Conservation (phyloP, 53 echinoderm and acorn worm genomes). For the Hippasteria phrygiana region DNA sequence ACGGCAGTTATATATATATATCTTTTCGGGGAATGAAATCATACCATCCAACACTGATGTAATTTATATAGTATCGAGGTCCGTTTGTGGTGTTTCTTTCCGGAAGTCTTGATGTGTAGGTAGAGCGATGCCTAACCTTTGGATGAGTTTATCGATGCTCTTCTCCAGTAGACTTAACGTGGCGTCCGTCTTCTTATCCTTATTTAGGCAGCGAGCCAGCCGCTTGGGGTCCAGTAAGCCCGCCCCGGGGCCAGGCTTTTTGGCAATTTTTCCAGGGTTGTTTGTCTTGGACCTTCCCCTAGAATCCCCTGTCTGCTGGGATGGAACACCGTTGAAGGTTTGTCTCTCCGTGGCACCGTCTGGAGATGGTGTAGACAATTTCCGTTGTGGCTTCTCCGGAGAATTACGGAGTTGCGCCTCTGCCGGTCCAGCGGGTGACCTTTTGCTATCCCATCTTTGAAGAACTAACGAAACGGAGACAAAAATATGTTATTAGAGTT, state of each 20-base stretch:
- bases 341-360: neutral
- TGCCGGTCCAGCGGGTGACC: neutral
- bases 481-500: no score
- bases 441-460: slow-evolving; percentile 1
- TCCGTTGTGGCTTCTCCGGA: neutral
- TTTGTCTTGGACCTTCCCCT: neutral
- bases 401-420: neutral
- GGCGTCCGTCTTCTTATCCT: neutral
- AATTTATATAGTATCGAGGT: slow-evolving; percentile 11
- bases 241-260: neutral
- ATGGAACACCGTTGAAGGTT: neutral
- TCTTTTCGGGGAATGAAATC: no score
- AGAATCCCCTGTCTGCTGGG: neutral
- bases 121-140: neutral
- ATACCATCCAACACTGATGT: neutral
- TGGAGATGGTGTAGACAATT: neutral
- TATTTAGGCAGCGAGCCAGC: neutral
- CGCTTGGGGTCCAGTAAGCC: neutral
- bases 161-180: neutral
- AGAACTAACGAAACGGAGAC: neutral
- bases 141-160: neutral
- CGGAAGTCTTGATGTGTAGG: neutral
- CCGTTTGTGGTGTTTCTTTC: neutral
- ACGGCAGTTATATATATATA: no score
- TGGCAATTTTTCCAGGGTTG: neutral